Evolutionary conservation across 2,797 vertebrate species (phyloP), one percentile per base, ranked within the genome.

Genomic region (Chloroceryle inda): DNA sequence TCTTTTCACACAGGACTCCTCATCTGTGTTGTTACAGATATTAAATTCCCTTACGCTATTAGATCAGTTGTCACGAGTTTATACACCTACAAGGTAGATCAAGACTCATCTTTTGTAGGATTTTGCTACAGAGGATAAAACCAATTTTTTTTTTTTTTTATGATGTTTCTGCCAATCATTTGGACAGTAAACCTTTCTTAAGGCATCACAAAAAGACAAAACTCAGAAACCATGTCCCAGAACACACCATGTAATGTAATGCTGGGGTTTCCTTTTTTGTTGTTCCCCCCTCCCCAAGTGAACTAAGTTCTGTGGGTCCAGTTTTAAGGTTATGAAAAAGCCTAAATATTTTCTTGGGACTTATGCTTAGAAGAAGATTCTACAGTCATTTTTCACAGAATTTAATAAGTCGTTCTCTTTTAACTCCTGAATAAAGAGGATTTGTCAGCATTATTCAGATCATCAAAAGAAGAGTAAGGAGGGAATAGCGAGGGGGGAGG

Each of bases 121-220:
- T 79, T 93, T 87, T 67, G 26, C 67, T 68, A 38, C 20, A 55
- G 38, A n/a, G 29, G n/a, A 49, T 55, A 78, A 71, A 74, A 40
- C 4, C 5, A 42, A 5, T 29, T 33, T 18, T 26, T 69, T 67
- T 18, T 26, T 69, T 67, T 63, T 50, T 50, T 64, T 40, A 3
- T 29, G 0, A 71, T 50, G 9, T 44, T 74, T 79, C n/a, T 86
- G 52, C 44, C 78, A 42, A 11, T 85, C 31, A 19, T 85, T 92
- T 73, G 42, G 49, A 44, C 22, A 63, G 16, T 7, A 21, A 81
- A 45, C 3, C 0, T 58, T 89, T 66, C 15, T 53, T 77, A 38
- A n/a, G 0, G 1, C 27, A 77, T 15, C 24, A 17, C 9, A 23
- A 10, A 26, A 59, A 69, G 80, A 73, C 0, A 0, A 35, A 85